Evolutionary conservation across 1,140 invertebrate genomes (phyloP).

Genomic region (Drosophila kepulauana): DNA sequence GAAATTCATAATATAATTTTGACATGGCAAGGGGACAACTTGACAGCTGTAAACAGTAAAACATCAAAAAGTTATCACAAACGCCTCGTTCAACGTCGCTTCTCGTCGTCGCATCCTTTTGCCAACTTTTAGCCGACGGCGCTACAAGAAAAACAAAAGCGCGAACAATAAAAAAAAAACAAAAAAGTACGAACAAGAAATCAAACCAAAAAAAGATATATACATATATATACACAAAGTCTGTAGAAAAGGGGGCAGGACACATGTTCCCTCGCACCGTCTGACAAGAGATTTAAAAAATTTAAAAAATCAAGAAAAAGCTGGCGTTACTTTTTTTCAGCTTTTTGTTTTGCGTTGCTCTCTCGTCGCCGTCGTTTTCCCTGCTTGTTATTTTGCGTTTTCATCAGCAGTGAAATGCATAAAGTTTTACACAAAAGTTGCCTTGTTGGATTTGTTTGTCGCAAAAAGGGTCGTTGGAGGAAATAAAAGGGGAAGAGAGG

Average conservation of each 20-base stretch:
- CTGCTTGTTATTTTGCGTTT: constrained; percentile 56
- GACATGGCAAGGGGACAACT: constrained; percentile 73
- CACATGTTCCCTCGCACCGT: constrained; percentile 61
- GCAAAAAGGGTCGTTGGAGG: constrained; percentile 67
- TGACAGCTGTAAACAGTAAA: constrained; percentile 77
- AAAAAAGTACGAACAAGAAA: constrained; percentile 9
- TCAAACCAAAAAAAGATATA: constrained; percentile 17
- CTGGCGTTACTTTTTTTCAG: constrained; percentile 46
- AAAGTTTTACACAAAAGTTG: constrained; percentile 79
- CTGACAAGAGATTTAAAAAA: constrained; percentile 56
- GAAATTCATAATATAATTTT: constrained; percentile 77
- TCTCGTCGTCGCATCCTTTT: constrained; percentile 23
- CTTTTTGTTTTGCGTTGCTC: constrained; percentile 1
- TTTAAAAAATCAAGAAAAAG: constrained; percentile 69
- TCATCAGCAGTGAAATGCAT: constrained; percentile 79
- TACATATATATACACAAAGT: background rate
- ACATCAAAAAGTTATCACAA: constrained; percentile 79
- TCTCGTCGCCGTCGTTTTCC: background rate
- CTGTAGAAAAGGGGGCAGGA: constrained; percentile 51
- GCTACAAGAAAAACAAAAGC: constrained; percentile 51
- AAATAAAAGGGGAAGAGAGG: background rate
- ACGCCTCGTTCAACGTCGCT: constrained; percentile 6
- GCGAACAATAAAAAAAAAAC: constrained; percentile 47
- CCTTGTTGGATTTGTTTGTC: constrained; percentile 79
- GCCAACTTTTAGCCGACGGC: constrained; percentile 28